These are phyloP conservation scores for Macrotis lagotis DNA, from an alignment of 2,113 vertebrate genomes.

Conservation along the genomic window DNA sequence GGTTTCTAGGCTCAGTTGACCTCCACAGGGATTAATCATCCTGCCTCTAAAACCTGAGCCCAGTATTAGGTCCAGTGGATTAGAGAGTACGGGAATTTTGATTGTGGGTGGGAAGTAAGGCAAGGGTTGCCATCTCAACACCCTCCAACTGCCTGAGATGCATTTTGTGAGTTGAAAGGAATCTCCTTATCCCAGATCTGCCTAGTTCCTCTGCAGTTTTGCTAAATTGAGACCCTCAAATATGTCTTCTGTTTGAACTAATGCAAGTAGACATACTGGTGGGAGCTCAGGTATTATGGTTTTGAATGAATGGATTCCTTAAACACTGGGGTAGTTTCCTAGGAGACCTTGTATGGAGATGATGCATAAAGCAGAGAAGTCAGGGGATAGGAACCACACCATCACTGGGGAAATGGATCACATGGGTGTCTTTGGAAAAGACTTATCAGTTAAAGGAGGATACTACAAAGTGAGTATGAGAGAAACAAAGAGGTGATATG, in stretches of 20 bases:
- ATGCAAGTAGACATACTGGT: neutral
- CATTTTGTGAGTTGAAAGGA: neutral
- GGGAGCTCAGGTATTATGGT: neutral
- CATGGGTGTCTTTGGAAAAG: neutral
- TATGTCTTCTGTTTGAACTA: neutral
- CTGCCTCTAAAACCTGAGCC: neutral
- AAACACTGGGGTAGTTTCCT: neutral
- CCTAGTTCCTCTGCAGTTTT: neutral
- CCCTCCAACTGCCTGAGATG: neutral
- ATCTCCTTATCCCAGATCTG: neutral
- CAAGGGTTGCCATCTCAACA: neutral
- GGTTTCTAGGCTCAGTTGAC: neutral
- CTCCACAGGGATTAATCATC: neutral
- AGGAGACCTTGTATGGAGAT: neutral
- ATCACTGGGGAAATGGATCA: neutral
- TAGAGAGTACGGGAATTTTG: neutral
- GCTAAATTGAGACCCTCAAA: neutral
- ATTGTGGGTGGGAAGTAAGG: neutral
- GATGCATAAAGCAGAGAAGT: neutral
- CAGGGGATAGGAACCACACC: neutral
- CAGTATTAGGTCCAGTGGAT: neutral
- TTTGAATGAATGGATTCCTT: neutral
- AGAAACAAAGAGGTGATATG: neutral
- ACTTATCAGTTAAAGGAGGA: neutral
- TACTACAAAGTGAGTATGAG: neutral